These are phyloP conservation scores for Labroides dimidiatus DNA, from an alignment of 2,797 vertebrate genomes.

Conservation along the genomic window DNA sequence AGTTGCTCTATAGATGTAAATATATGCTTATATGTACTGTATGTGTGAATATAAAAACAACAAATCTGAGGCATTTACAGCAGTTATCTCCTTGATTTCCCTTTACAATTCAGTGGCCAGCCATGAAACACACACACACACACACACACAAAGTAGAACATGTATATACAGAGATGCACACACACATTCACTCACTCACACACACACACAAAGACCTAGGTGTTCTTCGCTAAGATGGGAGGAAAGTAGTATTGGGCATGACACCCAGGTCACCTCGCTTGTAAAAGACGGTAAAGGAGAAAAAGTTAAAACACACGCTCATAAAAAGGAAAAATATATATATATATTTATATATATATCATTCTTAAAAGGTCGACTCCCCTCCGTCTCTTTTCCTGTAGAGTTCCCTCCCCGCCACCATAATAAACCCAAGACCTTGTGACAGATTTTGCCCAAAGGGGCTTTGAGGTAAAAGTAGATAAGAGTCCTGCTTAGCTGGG, in stretches of 20 bases:
- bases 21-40: conserved; percentile 85
- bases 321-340: conserved; percentile 82
- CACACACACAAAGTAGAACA: conserved; percentile 64
- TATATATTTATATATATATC: conserved; percentile 86
- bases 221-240: conserved; percentile 79
- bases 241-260: conserved; percentile 85
- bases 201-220: conserved; percentile 74
- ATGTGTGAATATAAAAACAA: conserved; percentile 85
- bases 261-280: conserved; percentile 88
- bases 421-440: conserved; percentile 85
- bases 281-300: conserved; percentile 87
- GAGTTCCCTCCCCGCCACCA: conserved; percentile 82
- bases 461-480: conserved; percentile 98
- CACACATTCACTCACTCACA: conserved; percentile 42
- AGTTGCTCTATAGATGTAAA: conserved; percentile 85
- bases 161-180: conserved; percentile 63
- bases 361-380: conserved; percentile 76
- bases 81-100: conserved; percentile 92
- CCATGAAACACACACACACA: conserved; percentile 76
- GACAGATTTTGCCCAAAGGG: conserved; percentile 87
- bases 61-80: conserved; percentile 95
- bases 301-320: conserved; percentile 91
- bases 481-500: conserved; percentile 87
- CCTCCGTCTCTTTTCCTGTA: conserved; percentile 67
- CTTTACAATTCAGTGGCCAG: conserved; percentile 91